Evolutionary conservation across 2,888 invertebrate genomes (phyloP).

Genomic region (Philaethria dido): DNA sequence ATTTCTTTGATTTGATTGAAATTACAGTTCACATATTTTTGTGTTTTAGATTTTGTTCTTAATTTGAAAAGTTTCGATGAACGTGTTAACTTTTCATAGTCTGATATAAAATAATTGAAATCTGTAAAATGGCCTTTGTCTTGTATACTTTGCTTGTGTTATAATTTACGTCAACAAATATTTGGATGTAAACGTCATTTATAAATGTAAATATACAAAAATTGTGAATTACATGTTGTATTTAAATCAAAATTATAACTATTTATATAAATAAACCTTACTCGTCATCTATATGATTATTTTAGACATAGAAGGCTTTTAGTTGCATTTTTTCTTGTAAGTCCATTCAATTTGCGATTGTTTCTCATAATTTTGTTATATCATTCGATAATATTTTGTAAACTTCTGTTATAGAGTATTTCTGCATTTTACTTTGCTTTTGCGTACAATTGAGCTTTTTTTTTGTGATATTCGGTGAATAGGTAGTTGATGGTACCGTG

Average conservation of each 20-base stretch:
- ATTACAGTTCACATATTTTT: too few species aligned
- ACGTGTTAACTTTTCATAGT: too few species aligned
- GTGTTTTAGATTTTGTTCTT: too few species aligned
- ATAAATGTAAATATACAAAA: conserved; percentile 15
- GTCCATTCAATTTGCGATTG: not conserved
- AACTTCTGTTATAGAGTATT: conserved; percentile 16
- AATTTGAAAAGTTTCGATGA: too few species aligned
- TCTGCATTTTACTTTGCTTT: conserved; percentile 43
- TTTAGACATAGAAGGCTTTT: conserved; percentile 5
- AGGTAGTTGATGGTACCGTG: conserved; percentile 45
- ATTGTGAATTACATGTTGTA: not conserved
- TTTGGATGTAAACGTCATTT: not conserved
- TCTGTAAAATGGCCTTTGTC: too few species aligned
- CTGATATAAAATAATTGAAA: too few species aligned
- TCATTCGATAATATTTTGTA: conserved; percentile 15
- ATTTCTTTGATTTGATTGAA: too few species aligned
- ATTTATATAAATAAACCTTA: conserved; percentile 14
- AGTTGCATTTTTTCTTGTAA: not conserved
- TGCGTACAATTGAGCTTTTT: conserved; percentile 35
- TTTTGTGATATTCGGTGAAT: conserved; percentile 44
- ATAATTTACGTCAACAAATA: not conserved
- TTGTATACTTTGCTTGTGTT: conserved; percentile 2
- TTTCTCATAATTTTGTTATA: conserved; percentile 17
- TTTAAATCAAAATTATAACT: conserved; percentile 4
- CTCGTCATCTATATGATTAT: not conserved